These are phyloP conservation scores for Microcebus murinus DNA, from an alignment of 2,113 vertebrate genomes.

Conservation along the genomic window DNA sequence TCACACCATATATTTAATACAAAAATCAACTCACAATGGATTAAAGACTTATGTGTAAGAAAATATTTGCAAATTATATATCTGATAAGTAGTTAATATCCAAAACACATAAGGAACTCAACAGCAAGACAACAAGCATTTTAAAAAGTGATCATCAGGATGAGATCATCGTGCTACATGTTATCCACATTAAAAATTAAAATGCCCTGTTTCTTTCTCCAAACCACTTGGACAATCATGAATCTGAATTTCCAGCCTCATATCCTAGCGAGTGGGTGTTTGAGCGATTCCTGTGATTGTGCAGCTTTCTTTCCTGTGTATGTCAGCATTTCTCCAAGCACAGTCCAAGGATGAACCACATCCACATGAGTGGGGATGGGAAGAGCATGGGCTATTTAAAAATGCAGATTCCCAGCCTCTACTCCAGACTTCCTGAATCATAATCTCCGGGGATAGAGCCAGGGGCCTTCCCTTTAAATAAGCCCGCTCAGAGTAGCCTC, in stretches of 20 bases:
- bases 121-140: not conserved
- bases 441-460: not conserved
- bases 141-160: not conserved
- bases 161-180: not conserved
- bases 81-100: not conserved
- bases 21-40: not conserved
- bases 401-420: not conserved
- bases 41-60: not conserved
- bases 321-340: slow-evolving; percentile 5
- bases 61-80: not conserved
- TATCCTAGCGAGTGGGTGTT: not conserved
- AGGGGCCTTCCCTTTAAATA: not conserved
- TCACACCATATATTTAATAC: not conserved
- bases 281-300: not conserved
- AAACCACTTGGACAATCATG: not conserved
- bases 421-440: not conserved
- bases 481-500: not conserved
- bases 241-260: not conserved
- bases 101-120: not conserved
- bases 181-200: not conserved
- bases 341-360: not conserved
- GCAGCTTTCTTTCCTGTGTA: not conserved
- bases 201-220: not conserved
- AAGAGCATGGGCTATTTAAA: not conserved
- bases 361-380: not conserved